phyloP scores from a whole-genome alignment of 1,140 invertebrate genomes.

The Argopecten irradians region DNA sequence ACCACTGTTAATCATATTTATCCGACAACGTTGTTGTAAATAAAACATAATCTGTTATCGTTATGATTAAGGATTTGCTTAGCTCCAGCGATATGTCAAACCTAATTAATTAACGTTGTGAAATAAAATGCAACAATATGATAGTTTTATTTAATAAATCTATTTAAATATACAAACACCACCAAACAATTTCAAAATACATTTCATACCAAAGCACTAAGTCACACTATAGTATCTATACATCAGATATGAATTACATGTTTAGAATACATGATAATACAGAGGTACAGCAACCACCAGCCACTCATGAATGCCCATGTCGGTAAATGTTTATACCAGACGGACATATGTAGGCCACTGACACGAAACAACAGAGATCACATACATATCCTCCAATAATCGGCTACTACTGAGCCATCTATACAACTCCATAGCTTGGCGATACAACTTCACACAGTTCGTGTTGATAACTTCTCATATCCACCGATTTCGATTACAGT shows the following conservation, averaged over 20 bases:
- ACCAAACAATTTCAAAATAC: neutral
- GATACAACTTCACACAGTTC: too few relatives aligned
- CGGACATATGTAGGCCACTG: neutral
- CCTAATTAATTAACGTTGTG: too few relatives aligned
- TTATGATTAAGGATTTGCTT: too few relatives aligned
- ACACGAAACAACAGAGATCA: neutral
- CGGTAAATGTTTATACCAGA: neutral
- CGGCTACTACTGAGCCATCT: neutral
- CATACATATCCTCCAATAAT: neutral
- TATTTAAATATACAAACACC: conserved; percentile 1
- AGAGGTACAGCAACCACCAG: neutral
- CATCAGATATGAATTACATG: neutral
- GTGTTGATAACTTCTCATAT: too few relatives aligned
- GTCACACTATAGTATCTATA: neutral
- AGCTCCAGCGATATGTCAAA: too few relatives aligned
- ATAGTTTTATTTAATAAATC: neutral
- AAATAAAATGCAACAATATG: neutral
- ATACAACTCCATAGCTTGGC: neutral
- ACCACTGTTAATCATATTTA: too few relatives aligned
- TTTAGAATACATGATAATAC: neutral
- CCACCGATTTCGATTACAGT: too few relatives aligned
- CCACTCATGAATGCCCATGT: neutral
- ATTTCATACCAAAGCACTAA: neutral
- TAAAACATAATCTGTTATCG: too few relatives aligned
- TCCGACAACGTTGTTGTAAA: too few relatives aligned